These are phyloP conservation scores for Gymnoscopelus braueri DNA, from an alignment of 2,797 vertebrate species.

Conservation along the genomic window DNA sequence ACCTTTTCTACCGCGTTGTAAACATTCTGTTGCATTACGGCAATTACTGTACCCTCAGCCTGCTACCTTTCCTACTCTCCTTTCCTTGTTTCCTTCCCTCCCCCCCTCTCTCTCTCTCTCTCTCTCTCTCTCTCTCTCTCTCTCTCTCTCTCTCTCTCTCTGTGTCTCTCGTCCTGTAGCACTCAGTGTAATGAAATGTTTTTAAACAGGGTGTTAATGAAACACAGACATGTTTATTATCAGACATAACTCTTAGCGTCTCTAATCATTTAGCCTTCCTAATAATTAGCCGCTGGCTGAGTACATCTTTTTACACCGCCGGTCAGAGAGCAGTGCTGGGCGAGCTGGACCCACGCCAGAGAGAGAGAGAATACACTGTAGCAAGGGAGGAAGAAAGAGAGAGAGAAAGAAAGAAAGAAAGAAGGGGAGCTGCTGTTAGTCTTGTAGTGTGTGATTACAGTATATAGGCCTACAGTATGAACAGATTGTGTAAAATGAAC, in stretches of 20 bases:
- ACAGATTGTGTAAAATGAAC: no score
- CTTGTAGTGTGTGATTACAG: background rate
- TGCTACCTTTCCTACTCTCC: background rate
- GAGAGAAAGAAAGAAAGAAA: slow-evolving; percentile 5
- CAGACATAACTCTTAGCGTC: slow-evolving; percentile 68
- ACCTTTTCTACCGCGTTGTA: slow-evolving; percentile 63
- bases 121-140: background rate
- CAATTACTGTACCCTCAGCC: slow-evolving; percentile 45
- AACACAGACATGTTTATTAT: slow-evolving; percentile 78
- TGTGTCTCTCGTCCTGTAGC: slow-evolving; percentile 38
- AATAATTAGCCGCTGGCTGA: slow-evolving; percentile 79
- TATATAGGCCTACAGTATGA: no score
- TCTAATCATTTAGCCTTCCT: slow-evolving; percentile 79
- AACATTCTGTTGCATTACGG: slow-evolving; percentile 52
- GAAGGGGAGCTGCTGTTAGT: slow-evolving; percentile 5
- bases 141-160: slow-evolving; percentile 7
- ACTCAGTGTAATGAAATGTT: slow-evolving; percentile 81
- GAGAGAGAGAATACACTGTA: background rate
- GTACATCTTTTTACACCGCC: slow-evolving; percentile 77
- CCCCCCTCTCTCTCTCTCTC: background rate
- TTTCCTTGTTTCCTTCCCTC: background rate
- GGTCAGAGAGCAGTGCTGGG: slow-evolving; percentile 48
- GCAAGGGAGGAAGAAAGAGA: slow-evolving; percentile 28
- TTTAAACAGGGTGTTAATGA: slow-evolving; percentile 79
- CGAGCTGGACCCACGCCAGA: slow-evolving; percentile 58